Evolutionary conservation across 1,140 invertebrate species (phyloP), one percentile per base, ranked within the genome.

Genomic region (Calliphora vicina): DNA sequence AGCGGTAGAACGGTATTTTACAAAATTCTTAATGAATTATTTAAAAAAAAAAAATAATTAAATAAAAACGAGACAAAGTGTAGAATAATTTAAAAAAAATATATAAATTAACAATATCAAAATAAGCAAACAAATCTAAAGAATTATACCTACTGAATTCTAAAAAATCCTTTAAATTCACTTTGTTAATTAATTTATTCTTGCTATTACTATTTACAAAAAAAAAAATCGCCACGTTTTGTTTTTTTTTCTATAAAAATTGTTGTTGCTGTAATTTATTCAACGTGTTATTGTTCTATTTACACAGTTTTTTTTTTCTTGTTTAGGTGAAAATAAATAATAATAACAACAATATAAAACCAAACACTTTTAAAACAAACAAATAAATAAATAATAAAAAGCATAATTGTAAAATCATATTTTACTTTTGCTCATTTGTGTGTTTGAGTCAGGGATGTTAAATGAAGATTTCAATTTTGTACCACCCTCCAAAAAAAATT

Each of bases 281-380:
- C 50, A 57, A 57, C 50, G 50, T 57, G 50, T 35, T 35, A 35
- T 17, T 50, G 45, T 67, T 67, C 61, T 67, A 67, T 67, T 67
- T 67, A 67, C 61, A 67, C 61, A 67, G 61, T 67, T 67, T 67
- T 57, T 57, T 57, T n/a, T 17, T 57, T 1, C n/a, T 35, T 67
- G 61, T 67, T 67, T 67, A 23, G n/a, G 61, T 67, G 61, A 67
- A 67, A 23, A 67, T 67, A 67, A 61, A 61, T n/a, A 67, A 67
- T 67, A 67, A 57, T 15, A 57, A 57, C 50, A 57, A n/a, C 5
- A 57, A 57, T 17, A 17, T 50, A 15, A 57, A 57, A 17, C n/a
- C n/a, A n/a, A n/a, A n/a, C n/a, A 57, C 13, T 57, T 17, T 17
- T 4, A 57, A 17, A 57, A 57, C 13, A 57, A n/a, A n/a, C n/a